Evolutionary conservation across 2,113 vertebrate species (phyloP).

Genomic region (Nesoenas mayeri): DNA sequence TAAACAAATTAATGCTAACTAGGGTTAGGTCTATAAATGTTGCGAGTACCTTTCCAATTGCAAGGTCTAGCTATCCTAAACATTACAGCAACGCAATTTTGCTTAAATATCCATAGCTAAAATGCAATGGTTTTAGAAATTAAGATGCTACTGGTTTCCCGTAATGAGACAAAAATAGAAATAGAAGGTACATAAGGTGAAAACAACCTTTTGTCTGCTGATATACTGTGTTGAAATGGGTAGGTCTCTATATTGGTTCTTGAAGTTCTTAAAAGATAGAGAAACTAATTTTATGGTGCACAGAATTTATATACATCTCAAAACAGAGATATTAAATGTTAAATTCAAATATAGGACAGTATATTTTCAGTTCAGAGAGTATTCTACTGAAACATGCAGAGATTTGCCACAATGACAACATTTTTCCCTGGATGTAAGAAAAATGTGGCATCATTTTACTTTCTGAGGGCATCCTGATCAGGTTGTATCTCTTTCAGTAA

Average conservation of each 20-base stretch:
- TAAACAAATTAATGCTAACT: conserved; percentile 17
- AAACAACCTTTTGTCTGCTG: not conserved
- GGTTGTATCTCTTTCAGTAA: not conserved
- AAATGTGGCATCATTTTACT: not conserved
- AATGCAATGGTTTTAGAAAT: not conserved
- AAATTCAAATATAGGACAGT: not conserved
- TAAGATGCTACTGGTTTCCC: not conserved
- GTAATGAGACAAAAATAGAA: not conserved
- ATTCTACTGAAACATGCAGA: not conserved
- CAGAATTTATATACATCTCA: not conserved
- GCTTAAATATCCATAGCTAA: not conserved
- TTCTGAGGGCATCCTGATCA: not conserved
- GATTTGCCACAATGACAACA: not conserved
- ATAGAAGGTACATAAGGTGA: not conserved
- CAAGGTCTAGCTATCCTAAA: not conserved
- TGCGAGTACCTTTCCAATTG: not conserved
- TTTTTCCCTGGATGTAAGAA: not conserved
- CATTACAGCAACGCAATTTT: not conserved
- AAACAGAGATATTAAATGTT: not conserved
- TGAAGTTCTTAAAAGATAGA: not conserved
- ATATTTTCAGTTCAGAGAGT: not conserved
- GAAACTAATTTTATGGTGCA: not conserved
- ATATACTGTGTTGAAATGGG: not conserved
- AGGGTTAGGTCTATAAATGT: not conserved
- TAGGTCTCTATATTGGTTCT: not conserved